Conservation (phyloP, 1,140 invertebrate species). For the Ylistrum balloti region DNA sequence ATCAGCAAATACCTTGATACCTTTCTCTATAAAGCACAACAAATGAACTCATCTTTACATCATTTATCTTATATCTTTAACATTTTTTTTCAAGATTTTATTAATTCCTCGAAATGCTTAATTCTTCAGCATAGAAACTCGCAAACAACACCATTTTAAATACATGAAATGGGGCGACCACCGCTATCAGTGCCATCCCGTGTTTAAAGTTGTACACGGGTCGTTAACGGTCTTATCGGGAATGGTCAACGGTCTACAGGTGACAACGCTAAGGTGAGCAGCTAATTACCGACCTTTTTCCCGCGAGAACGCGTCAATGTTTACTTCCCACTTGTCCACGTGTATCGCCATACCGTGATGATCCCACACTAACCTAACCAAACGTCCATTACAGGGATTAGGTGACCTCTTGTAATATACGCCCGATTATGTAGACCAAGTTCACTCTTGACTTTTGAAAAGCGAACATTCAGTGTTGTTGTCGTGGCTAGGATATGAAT, state of each 20-base stretch:
- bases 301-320: background rate
- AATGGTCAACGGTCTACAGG: background rate
- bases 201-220: background rate
- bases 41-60: too few species aligned
- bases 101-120: too few species aligned
- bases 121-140: too few species aligned
- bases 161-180: too few species aligned
- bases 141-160: too few species aligned
- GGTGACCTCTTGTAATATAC: background rate
- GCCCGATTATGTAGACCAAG: background rate
- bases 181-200: background rate
- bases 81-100: too few species aligned
- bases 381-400: constrained; percentile 4
- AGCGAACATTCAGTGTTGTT: background rate
- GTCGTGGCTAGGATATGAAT: constrained; percentile 7
- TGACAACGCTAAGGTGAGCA: background rate
- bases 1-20: background rate
- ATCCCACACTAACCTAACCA: background rate
- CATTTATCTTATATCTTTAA: too few species aligned
- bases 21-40: too few species aligned
- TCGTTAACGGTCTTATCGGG: background rate
- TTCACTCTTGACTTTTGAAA: background rate
- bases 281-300: background rate
- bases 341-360: background rate
- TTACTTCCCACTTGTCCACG: background rate